These are phyloP conservation scores for Zapus hudsonius DNA, from an alignment of 2,113 vertebrate genomes.

Conservation along the genomic window DNA sequence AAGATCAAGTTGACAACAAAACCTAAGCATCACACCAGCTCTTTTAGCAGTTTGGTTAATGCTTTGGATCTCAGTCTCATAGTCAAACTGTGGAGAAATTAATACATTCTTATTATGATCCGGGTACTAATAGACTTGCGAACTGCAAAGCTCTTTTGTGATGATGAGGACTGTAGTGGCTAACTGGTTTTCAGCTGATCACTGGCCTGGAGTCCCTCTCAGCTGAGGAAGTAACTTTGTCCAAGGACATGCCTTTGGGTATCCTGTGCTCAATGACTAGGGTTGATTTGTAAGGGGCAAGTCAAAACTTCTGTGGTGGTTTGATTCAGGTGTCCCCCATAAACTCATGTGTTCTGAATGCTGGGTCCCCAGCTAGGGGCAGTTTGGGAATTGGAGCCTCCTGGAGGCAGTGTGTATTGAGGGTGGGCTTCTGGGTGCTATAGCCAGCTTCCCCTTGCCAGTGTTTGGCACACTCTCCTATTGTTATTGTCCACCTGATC, in stretches of 20 bases:
- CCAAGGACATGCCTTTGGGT: not conserved
- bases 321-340: too few species aligned
- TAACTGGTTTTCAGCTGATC: not conserved
- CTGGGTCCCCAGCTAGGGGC: too few species aligned
- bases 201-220: not conserved
- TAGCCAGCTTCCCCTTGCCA: too few species aligned
- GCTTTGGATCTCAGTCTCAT: slow-evolving; percentile 10
- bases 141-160: not conserved
- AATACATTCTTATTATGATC: not conserved
- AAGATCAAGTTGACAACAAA: too few species aligned
- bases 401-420: too few species aligned
- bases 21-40: too few species aligned
- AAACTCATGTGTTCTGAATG: too few species aligned
- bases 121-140: not conserved
- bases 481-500: too few species aligned
- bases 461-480: too few species aligned
- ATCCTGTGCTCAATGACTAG: not conserved
- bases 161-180: not conserved
- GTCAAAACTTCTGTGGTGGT: too few species aligned
- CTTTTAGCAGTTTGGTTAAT: not conserved
- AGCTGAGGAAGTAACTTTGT: not conserved
- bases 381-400: too few species aligned
- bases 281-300: rapidly evolving
- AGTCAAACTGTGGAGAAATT: not conserved
- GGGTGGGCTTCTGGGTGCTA: too few species aligned